Conservation (phyloP, 2,113 vertebrate species). For the Oxyruncus cristatus region DNA sequence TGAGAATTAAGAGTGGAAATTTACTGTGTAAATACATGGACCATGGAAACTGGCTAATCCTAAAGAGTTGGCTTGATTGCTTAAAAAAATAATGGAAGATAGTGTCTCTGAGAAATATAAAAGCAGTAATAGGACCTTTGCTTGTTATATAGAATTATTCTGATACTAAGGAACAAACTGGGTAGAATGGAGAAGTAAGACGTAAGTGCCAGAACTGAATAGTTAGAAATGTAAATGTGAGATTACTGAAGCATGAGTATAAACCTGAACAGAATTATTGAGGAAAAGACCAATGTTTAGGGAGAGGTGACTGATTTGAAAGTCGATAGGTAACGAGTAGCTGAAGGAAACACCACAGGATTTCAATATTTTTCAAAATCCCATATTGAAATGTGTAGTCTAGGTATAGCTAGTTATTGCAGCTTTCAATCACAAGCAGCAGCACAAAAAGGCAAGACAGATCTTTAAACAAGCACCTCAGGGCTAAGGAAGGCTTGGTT, state of each 20-base stretch:
- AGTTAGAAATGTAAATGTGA: neutral
- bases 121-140: neutral
- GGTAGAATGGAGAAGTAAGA: neutral
- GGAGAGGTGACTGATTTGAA: neutral
- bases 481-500: neutral
- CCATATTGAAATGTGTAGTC: neutral
- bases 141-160: neutral
- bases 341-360: neutral
- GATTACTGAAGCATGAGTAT: neutral
- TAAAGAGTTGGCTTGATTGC: neutral
- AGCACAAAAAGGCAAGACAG: neutral
- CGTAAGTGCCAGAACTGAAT: neutral
- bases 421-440: neutral
- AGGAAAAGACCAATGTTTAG: neutral
- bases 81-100: neutral
- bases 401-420: neutral
- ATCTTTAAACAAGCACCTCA: neutral
- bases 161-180: neutral
- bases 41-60: neutral
- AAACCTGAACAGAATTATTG: neutral
- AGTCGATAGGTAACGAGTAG: neutral
- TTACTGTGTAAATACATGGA: neutral
- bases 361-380: neutral
- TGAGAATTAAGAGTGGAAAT: neutral
- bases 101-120: neutral